Percentiles rank a stretch among this genome's conserved stretches.
Evolutionary conservation across 2,888 invertebrate species (phyloP).

Genomic region (Odontothrips loti): DNA sequence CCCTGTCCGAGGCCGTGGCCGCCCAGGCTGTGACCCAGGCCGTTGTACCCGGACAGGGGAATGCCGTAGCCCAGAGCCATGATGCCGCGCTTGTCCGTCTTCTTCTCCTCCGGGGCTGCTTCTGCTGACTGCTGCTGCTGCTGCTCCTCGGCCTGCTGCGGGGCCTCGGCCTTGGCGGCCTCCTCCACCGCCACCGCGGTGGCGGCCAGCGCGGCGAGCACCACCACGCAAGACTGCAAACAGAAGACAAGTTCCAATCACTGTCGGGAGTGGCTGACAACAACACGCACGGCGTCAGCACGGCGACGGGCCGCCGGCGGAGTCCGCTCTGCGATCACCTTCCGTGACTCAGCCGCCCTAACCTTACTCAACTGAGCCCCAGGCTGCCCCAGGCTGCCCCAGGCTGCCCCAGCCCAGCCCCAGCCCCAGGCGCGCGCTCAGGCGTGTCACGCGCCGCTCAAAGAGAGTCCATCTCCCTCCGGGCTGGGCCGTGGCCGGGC

Average conservation of each 20-base stretch:
- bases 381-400: too few relatives aligned
- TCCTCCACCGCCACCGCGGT: background rate
- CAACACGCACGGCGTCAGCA: too few relatives aligned
- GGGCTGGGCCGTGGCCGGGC: too few relatives aligned
- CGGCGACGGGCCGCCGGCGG: too few relatives aligned
- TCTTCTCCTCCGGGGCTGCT: background rate
- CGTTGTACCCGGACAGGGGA: background rate
- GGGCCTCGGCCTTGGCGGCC: background rate
- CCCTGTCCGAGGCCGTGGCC: background rate
- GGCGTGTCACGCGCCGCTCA: too few relatives aligned
- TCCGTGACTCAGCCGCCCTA: too few relatives aligned
- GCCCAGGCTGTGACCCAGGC: background rate
- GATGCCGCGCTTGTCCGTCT: conserved; percentile 5
- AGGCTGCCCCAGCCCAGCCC: too few relatives aligned
- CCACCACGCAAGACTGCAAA: background rate
- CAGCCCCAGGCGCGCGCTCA: too few relatives aligned
- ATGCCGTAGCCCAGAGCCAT: background rate
- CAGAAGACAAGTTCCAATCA: background rate
- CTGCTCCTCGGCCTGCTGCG: conserved; percentile 1
- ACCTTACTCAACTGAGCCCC: too few relatives aligned
- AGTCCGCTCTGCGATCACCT: too few relatives aligned
- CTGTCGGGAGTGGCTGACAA: too few relatives aligned
- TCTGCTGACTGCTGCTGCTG: background rate
- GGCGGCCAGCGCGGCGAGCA: background rate
- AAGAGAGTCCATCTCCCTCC: too few relatives aligned